Conservation (phyloP, 2,113 vertebrate genomes). For the Hipposideros armiger region DNA sequence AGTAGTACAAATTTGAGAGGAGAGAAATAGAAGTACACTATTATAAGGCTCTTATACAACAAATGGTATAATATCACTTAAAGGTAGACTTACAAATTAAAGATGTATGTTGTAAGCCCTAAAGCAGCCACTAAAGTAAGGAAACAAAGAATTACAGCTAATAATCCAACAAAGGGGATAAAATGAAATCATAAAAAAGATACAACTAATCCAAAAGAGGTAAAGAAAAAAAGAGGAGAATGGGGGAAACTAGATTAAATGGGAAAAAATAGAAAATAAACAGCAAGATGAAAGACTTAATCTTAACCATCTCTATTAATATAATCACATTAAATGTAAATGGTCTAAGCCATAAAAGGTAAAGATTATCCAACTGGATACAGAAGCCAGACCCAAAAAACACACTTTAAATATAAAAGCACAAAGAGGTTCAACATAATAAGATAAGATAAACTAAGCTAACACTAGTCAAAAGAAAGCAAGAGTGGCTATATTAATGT, state of each 20-base stretch:
- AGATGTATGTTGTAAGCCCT: background rate
- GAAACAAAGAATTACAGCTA: conserved; percentile 41
- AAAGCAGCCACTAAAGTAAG: background rate
- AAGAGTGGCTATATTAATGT: background rate
- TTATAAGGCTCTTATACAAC: background rate
- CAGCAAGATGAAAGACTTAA: background rate
- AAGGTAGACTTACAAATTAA: conserved; percentile 20
- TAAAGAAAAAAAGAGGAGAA: background rate
- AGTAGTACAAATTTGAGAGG: background rate
- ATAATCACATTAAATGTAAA: conserved; percentile 34
- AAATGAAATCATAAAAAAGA: conserved; percentile 6
- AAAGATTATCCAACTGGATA: background rate
- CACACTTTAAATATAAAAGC: conserved; percentile 31
- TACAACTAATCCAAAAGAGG: background rate
- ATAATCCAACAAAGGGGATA: conserved; percentile 22
- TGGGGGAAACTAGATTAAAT: background rate
- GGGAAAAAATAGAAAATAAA: conserved; percentile 26
- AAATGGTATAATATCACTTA: background rate
- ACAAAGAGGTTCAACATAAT: background rate
- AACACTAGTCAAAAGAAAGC: background rate
- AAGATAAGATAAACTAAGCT: background rate
- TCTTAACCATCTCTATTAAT: background rate
- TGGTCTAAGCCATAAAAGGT: background rate
- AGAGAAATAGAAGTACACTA: background rate
- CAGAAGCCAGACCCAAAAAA: conserved; percentile 8